These are phyloP conservation scores for Morpho deidamia DNA, from an alignment of 2,888 invertebrate genomes.

Conservation along the genomic window DNA sequence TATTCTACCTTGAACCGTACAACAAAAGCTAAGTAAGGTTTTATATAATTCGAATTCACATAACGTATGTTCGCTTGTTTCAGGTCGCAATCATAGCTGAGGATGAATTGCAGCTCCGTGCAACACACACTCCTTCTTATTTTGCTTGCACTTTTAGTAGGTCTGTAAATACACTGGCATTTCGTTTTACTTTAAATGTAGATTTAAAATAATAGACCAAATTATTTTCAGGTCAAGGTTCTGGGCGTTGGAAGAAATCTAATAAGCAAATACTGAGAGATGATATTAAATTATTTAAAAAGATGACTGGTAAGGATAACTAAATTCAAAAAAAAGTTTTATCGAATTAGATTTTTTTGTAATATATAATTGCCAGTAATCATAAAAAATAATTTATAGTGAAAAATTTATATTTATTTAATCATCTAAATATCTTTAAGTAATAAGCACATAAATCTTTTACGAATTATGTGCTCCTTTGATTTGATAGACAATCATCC, in stretches of 20 bases:
- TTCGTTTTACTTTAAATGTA: neutral
- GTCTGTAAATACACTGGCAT: constrained; percentile 34
- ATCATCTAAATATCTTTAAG: too few species aligned
- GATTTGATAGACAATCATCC: too few species aligned
- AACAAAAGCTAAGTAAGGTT: too few species aligned
- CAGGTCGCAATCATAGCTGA: constrained; percentile 33
- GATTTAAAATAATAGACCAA: neutral
- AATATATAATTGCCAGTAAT: too few species aligned
- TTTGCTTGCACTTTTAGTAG: constrained; percentile 47
- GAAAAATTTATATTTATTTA: too few species aligned
- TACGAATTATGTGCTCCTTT: too few species aligned
- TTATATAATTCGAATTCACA: too few species aligned
- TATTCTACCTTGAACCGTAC: too few species aligned
- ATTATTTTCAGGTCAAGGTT: constrained; percentile 55
- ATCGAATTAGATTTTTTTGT: too few species aligned
- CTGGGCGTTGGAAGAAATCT: constrained; percentile 60
- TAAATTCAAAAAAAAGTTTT: too few species aligned
- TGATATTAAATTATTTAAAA: constrained; percentile 51
- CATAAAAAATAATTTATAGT: too few species aligned
- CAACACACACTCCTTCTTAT: constrained; percentile 43
- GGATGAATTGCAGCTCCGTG: constrained; percentile 32
- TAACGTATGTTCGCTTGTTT: constrained; percentile 35
- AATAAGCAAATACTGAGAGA: constrained; percentile 49
- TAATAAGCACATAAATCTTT: too few species aligned
- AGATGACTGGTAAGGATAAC: constrained; percentile 46